phyloP scores from a whole-genome alignment of 2,113 vertebrate species.

The Etheostoma cragini region DNA sequence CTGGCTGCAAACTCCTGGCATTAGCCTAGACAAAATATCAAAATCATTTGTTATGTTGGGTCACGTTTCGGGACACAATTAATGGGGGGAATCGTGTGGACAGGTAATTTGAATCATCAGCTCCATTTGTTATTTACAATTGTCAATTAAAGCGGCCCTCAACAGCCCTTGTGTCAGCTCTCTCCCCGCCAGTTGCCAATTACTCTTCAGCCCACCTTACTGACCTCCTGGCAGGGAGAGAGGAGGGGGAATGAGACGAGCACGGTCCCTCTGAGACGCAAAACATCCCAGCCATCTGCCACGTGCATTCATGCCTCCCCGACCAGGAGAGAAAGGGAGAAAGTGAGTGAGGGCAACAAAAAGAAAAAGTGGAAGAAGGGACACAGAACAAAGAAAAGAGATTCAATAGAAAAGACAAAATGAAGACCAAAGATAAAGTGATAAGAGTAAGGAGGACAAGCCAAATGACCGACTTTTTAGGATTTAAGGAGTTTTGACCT shows the following conservation, averaged over 20 bases:
- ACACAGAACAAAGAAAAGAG: slow-evolving; percentile 48
- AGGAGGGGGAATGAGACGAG: slow-evolving; percentile 66
- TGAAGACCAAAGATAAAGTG: slow-evolving; percentile 29
- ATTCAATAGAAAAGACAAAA: slow-evolving; percentile 2
- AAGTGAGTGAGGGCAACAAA: slow-evolving; percentile 50
- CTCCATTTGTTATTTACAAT: slow-evolving; percentile 87
- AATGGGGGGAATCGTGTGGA: slow-evolving; percentile 80
- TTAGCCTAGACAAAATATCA: slow-evolving; percentile 31
- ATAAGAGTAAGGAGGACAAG: slow-evolving; percentile 42
- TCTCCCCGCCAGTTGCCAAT: slow-evolving; percentile 82
- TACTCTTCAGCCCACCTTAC: slow-evolving; percentile 85
- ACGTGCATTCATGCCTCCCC: slow-evolving; percentile 64
- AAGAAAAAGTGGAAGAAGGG: slow-evolving; percentile 47
- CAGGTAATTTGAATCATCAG: slow-evolving; percentile 82
- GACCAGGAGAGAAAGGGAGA: slow-evolving; percentile 41
- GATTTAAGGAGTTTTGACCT: slow-evolving; percentile 52
- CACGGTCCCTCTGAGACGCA: slow-evolving; percentile 76
- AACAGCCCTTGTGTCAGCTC: slow-evolving; percentile 73
- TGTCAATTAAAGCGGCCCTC: slow-evolving; percentile 82
- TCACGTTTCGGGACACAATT: slow-evolving; percentile 84
- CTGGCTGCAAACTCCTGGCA: slow-evolving; percentile 42
- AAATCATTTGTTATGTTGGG: slow-evolving; percentile 79
- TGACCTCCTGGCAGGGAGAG: slow-evolving; percentile 81
- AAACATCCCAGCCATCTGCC: slow-evolving; percentile 83
- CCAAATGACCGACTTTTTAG: slow-evolving; percentile 54